Evolutionary conservation across 2,113 vertebrate species (phyloP), one percentile per base, ranked within the genome.

Genomic region (Coptodon bakossiorum): DNA sequence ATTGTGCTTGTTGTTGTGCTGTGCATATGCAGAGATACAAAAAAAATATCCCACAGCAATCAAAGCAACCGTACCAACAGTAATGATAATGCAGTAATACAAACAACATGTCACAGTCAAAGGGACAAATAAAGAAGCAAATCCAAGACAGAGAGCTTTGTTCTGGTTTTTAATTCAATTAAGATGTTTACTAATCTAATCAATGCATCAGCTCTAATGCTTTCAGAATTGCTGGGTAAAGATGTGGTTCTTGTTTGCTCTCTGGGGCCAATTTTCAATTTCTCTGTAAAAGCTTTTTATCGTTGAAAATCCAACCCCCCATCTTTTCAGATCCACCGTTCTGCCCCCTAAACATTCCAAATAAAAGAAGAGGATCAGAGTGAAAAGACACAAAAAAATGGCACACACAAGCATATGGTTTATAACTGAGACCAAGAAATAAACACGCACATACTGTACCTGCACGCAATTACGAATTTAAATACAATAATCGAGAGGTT

Each of bases 181-280:
- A 96, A 93, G 94, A 93, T 95, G 93, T 94, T 94, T 91, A 95
- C 93, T 96, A 95, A 96, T 94, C 92, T 92, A 90, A 96, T 95
- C 93, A 96, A 94, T 95, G 94, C 91, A 94, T 94, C 93, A 95
- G 89, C 92, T 93, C 80, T 89, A 93, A 95, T 92, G 91, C 92
- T 93, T 95, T 95, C 88, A 90, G 95, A 92, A 92, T 90, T 88
- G 86, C 93, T 94, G 93, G 93, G 92, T 87, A 92, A 94, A 96
- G 92, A 95, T 95, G 94, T 92, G 94, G 90, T 93, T 94, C 87
- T 93, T 95, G 93, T 96, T 96, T 94, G 91, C 91, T 96, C 93
- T 96, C 93, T 95, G 92, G 93, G 91, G 92, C 90, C 92, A 94
- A 93, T 95, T 95, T 95, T 84, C 93, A 94, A 91, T 93, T 91